Base-by-base conservation (phyloP, 2,888 invertebrate species). In the Polietes domitor region DNA sequence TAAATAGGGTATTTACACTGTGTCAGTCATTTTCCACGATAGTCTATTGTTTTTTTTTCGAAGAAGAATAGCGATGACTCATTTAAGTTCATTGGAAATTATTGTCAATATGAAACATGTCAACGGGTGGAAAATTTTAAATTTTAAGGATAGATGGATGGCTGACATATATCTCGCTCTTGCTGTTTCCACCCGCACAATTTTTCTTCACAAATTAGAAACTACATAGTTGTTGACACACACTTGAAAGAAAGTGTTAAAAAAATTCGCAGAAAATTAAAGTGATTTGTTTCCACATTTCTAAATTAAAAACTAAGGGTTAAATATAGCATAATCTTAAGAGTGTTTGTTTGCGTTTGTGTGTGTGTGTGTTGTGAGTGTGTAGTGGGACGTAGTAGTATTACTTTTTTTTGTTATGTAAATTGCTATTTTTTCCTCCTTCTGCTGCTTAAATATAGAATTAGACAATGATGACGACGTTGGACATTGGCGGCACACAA, bases 221-320 rank as follows among this genome's bases (percentile, higher is more conserved):
- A 47, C 12, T 12, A 47, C 37, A 37, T n/a, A 47, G n/a, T 2
- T 6, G 32, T 47, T 47, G 47, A 47, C 47, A 47, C 47, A 47
- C 6, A n/a, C 4, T 47, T n/a, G 15, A n/a, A 47, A 24, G 10
- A 26, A 26, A 0, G 15, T 6, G 28, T 7, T 26, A n/a, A 58
- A 61, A 61, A 61, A 28, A 61, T 1, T n/a, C n/a, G 61, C 24
- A 32, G 61, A 61, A 61, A 61, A 61, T 61, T 19, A 61, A 28
- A 61, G 61, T 61, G 28, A 28, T 61, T 61, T 28, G 15, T 28
- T 61, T 28, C 12, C 26, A 61, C 61, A 4, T 61, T 28, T 61
- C 28, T 32, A 61, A 61, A 61, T 28, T 61, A 28, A 61, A 28
- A 58, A 28, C 28, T 26, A 61, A 28, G 17, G 3, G 24, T 28